Conservation (phyloP, 2,113 vertebrate species). For the Eolophus roseicapilla region DNA sequence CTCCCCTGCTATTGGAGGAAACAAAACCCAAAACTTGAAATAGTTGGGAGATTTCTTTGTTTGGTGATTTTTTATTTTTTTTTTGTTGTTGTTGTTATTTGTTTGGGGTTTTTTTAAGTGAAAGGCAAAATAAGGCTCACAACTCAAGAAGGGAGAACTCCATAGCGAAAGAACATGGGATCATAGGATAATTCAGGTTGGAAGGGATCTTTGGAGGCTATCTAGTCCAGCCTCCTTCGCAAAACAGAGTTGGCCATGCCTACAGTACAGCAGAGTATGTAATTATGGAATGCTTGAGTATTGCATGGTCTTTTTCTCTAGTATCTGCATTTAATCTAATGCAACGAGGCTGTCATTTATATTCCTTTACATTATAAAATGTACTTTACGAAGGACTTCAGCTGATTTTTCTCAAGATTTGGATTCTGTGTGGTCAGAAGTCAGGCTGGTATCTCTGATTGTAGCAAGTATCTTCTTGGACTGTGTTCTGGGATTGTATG, state of each 20-base stretch:
- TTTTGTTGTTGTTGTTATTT: background rate
- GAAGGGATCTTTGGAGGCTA: background rate
- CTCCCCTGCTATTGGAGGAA: background rate
- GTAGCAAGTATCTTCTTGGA: background rate
- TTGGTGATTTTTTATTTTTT: background rate
- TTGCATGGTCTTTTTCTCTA: background rate
- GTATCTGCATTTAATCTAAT: background rate
- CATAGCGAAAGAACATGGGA: background rate
- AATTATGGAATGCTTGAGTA: background rate
- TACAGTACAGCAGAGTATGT: background rate
- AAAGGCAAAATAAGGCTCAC: background rate
- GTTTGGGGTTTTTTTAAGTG: background rate
- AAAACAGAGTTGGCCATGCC: background rate
- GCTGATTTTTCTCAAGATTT: conserved; percentile 33
- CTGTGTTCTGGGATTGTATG: background rate
- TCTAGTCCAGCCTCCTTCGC: background rate
- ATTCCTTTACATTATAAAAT: conserved; percentile 1
- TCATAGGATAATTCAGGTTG: background rate
- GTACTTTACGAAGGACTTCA: background rate
- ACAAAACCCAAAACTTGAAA: background rate
- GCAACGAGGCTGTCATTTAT: background rate
- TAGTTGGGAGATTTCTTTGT: background rate
- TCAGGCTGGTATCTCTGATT: background rate
- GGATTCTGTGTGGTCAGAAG: conserved; percentile 28
- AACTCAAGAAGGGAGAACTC: background rate